Evolutionary conservation across 2,888 invertebrate species (phyloP).

Genomic region (Congeria kusceri): DNA sequence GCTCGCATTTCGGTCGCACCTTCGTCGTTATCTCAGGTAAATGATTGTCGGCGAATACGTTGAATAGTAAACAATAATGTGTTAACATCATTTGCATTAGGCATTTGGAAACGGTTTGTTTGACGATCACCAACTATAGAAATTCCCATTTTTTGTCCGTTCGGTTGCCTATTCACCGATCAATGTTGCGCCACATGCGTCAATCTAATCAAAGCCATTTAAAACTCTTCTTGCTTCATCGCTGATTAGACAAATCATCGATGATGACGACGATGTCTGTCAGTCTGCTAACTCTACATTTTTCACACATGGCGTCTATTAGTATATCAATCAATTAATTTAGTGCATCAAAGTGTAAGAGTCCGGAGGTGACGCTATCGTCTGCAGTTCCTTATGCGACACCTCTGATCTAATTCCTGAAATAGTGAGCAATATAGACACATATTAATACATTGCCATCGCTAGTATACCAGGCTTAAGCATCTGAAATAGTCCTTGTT

Average conservation of each 20-base stretch:
- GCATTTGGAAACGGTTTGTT: no score
- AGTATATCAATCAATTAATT: slow-evolving; percentile 3
- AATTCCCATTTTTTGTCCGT: not conserved
- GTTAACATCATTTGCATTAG: no score
- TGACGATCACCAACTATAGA: not conserved
- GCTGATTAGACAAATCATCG: no score
- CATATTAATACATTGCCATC: no score
- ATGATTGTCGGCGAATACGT: not conserved
- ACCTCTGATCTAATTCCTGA: slow-evolving; percentile 2
- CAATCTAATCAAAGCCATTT: not conserved
- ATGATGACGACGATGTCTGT: no score
- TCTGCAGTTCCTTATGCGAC: slow-evolving; percentile 9
- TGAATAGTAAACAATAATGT: no score
- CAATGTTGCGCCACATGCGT: not conserved
- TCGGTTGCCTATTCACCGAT: not conserved
- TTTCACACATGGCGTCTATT: slow-evolving; percentile 15
- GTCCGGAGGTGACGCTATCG: slow-evolving; percentile 10
- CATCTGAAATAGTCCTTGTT: no score
- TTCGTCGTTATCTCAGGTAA: not conserved
- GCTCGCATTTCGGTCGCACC: not conserved
- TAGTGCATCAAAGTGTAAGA: slow-evolving; percentile 6
- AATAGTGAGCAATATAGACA: not conserved
- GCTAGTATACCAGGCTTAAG: no score
- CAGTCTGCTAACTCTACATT: not conserved
- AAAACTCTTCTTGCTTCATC: slow-evolving; percentile 9